Evolutionary conservation across 1,140 invertebrate genomes (phyloP).

Genomic region (Pygmarrhopalites habei): DNA sequence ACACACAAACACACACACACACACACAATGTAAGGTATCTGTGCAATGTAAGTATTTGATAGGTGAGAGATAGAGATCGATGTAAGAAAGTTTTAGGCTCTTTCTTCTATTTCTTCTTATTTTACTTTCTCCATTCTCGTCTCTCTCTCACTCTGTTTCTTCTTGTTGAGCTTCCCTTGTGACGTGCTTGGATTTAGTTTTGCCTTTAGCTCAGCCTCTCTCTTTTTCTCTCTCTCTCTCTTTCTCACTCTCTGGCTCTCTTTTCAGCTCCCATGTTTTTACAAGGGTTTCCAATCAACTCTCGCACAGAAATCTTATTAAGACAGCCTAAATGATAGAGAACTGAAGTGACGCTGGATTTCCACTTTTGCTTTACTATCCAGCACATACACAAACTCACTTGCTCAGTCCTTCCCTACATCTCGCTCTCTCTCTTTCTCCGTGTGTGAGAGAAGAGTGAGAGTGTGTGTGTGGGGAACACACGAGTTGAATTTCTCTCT

Average conservation of each 20-base stretch:
- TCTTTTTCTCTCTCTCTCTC: neutral
- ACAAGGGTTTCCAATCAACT: conserved; percentile 28
- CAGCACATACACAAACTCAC: neutral
- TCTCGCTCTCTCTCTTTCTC: neutral
- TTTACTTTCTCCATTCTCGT: too few relatives aligned
- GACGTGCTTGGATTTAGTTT: conserved; percentile 14
- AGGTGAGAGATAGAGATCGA: neutral
- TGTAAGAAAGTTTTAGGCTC: too few relatives aligned
- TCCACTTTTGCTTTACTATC: neutral
- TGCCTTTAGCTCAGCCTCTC: neutral
- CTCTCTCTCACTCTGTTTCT: too few relatives aligned
- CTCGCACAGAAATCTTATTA: conserved; percentile 2
- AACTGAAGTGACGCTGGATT: neutral
- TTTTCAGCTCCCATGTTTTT: conserved; percentile 12
- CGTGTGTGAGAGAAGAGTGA: too few relatives aligned
- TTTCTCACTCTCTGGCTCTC: neutral
- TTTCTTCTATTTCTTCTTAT: neutral
- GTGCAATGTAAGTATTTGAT: conserved; percentile 4
- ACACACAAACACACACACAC: too few relatives aligned
- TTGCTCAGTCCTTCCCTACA: neutral
- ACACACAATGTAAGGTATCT: too few relatives aligned
- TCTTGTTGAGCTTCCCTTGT: neutral
- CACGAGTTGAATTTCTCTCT: too few relatives aligned
- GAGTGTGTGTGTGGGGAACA: too few relatives aligned
- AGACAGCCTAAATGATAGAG: conserved; percentile 6